Percentiles rank a stretch among this genome's conserved stretches.
Evolutionary conservation across 2,888 invertebrate species (phyloP).

Genomic region (Cheilosia variabilis): DNA sequence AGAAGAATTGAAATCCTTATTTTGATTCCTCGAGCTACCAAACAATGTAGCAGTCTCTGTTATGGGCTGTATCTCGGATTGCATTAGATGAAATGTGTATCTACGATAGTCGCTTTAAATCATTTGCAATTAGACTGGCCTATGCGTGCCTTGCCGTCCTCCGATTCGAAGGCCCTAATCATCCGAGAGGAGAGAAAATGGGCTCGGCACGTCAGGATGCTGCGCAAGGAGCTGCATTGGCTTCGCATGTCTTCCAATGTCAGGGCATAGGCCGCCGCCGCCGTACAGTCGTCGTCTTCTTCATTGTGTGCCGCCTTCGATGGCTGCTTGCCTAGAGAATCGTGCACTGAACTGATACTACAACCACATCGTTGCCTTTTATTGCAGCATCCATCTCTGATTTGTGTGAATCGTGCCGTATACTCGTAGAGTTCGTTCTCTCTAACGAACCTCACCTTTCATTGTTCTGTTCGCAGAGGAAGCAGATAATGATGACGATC

Average conservation of each 20-base stretch:
- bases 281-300: neutral
- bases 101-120: conserved; percentile 56
- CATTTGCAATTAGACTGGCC: conserved; percentile 72
- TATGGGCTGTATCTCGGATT: conserved; percentile 19
- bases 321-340: conserved; percentile 14
- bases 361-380: conserved; percentile 58
- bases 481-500: conserved; percentile 15
- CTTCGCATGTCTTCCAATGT: conserved; percentile 59
- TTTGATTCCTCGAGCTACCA: conserved; percentile 20
- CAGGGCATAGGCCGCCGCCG: conserved; percentile 28
- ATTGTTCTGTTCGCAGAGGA: conserved; percentile 53
- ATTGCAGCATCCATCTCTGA: conserved; percentile 70
- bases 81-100: conserved; percentile 71
- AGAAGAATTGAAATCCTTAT: neutral
- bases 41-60: no score
- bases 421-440: conserved; percentile 23
- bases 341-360: conserved; percentile 21
- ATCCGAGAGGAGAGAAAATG: conserved; percentile 49
- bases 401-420: conserved; percentile 66
- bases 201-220: conserved; percentile 60
- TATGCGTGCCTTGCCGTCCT: conserved; percentile 41
- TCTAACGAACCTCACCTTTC: conserved; percentile 70
- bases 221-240: conserved; percentile 59
- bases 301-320: conserved; percentile 34
- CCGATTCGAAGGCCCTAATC: conserved; percentile 47